Base-by-base conservation (phyloP, 2,888 invertebrate species). In the Orchesellides sinensis region DNA sequence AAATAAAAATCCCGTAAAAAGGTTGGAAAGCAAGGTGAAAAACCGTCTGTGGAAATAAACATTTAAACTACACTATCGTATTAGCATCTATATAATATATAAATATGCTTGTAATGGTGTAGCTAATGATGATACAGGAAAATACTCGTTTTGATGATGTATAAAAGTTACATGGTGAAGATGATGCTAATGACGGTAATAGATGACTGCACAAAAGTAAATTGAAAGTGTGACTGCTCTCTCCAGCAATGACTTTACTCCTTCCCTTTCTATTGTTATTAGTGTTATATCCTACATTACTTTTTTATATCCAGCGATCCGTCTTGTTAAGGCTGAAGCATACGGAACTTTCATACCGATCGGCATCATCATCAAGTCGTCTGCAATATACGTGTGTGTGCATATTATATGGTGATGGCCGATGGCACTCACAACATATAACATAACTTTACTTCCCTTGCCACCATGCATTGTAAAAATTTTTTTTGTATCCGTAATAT, bases 301-400 rank as follows among this genome's bases (percentile, higher is more conserved):
- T n/a, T n/a, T 40, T 40, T 40, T 40, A n/a, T n/a, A n/a, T n/a
- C n/a, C n/a, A n/a, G n/a, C 40, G 14, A 40, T 40, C 40, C 40
- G 40, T 14, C 40, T 40, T 40, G n/a, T n/a, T 40, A 40, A 14
- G 25, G 12, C 54, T 54, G 54, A 25, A 54, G 25, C 21, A 25
- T 54, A 23, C 8, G 54, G 21, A 25, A 54, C 54, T 54, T 49
- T 54, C 54, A 49, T 54, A 23, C 54, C 54, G 8, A 54, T 25
- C 12, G 54, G 54, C 54, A 54, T 54, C 21, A n/a, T n/a, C n/a
- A n/a, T n/a, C n/a, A 54, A 54, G 25, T 54, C 54, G 6, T 49
- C 21, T 47, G 10, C 21, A 54, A 12, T 23, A 25, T n/a, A n/a
- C n/a, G n/a, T n/a, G n/a, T n/a, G n/a, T n/a, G n/a, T n/a, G n/a